Conservation (phyloP, 1,140 invertebrate species). For the Eciton burchellii region DNA sequence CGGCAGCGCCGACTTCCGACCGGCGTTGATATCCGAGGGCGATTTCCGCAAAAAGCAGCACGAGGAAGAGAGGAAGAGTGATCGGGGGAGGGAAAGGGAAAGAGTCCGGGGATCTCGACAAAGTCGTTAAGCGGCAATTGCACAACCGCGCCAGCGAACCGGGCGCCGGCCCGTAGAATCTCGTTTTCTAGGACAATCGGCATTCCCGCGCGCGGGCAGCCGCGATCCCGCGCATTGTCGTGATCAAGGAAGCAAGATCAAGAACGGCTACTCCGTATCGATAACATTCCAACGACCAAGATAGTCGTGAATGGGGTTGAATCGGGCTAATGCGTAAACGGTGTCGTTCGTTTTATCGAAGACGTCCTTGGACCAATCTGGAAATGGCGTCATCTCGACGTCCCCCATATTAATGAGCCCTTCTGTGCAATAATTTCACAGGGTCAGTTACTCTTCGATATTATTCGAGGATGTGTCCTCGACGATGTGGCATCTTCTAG, state of each 20-base stretch:
- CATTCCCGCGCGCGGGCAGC: constrained; percentile 49
- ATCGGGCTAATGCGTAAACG: background rate
- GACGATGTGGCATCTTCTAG: too few relatives aligned
- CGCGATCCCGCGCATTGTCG: constrained; percentile 55
- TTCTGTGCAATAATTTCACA: too few relatives aligned
- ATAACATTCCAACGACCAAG: constrained; percentile 65
- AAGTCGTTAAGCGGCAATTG: constrained; percentile 63
- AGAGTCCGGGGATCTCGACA: constrained; percentile 39
- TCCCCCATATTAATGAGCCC: background rate
- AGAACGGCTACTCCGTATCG: constrained; percentile 58
- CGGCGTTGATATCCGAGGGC: constrained; percentile 12
- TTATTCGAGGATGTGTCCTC: too few relatives aligned
- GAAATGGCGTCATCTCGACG: background rate
- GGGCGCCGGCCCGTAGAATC: constrained; percentile 70
- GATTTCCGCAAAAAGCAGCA: constrained; percentile 42
- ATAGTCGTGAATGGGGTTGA: constrained; percentile 27
- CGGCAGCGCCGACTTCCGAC: constrained; percentile 37
- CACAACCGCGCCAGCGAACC: constrained; percentile 52
- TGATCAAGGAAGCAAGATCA: constrained; percentile 63
- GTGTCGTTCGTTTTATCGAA: background rate
- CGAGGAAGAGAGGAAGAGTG: too few relatives aligned
- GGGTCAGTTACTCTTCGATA: too few relatives aligned
- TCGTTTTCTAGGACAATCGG: constrained; percentile 74
- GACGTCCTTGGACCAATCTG: background rate
- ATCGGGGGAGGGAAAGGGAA: background rate